Evolutionary conservation across 2,888 invertebrate species (phyloP), one percentile per base, ranked within the genome.

Genomic region (Agrochola lychnidis): DNA sequence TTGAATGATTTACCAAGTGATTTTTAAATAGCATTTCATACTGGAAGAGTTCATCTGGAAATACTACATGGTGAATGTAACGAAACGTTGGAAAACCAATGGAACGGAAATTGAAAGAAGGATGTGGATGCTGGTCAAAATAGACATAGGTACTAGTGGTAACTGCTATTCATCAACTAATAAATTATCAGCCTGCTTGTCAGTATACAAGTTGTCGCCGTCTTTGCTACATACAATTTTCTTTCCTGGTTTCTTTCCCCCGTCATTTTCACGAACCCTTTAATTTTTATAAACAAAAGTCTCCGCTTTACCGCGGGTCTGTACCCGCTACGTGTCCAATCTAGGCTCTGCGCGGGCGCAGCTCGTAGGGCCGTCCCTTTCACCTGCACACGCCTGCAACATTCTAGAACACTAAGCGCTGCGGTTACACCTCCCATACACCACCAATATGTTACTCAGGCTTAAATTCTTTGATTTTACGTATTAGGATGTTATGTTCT

Each of bases 291-390:
- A 62, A 48, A 69, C 36, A 63, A 62, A 63, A 25, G 4, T 30
- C 0, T 30, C 10, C 45, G 16, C 42, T 82, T 83, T 71, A 45
- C 82, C 25, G 14, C 61, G 10, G 19, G 68, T 56, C 76, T 77
- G 85, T 85, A 83, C 84, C 22, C 22, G 42, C 68, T 77, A 78
- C 87, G 88, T 84, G 89, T 82, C 85, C 82, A 76, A 84, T 81
- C 79, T 74, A 83, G 80, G 81, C 83, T 57, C 70, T 70, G 84
- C 42, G 92, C 76, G 48, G 83, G 83, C 78, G 78, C 78, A 67
- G 64, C 77, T 70, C 81, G 76, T 76, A 88, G 89, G 93, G 93
- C 92, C 92, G 90, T 93, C 92, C 94, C 94, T 94, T 94, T 94
- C 94, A 94, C 94, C 93, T 90, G 91, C 89, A 82, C 86, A 78